Evolutionary conservation across 1,140 invertebrate species (phyloP).

Genomic region (Tigriopus japonicus): DNA sequence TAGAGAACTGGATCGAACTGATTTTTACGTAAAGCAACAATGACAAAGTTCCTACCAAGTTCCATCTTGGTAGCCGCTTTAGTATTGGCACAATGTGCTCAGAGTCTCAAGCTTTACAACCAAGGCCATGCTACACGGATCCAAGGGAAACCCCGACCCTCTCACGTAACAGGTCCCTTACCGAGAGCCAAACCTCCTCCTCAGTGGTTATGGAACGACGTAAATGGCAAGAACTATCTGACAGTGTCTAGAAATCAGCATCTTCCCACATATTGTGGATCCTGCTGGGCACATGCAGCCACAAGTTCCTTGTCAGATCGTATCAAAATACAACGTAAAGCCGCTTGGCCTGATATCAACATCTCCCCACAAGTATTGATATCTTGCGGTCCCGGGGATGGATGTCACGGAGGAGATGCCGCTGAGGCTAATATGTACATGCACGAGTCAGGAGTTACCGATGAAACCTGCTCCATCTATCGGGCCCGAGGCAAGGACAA

Average conservation of each 20-base stretch:
- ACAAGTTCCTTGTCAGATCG: constrained; percentile 4
- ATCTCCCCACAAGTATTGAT: constrained; percentile 11
- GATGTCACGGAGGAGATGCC: constrained; percentile 11
- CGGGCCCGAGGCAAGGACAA: constrained; percentile 7
- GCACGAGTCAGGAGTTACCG: constrained; percentile 5
- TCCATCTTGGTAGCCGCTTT: too few relatives aligned
- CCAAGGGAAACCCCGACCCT: neutral
- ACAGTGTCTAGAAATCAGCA: constrained; percentile 8
- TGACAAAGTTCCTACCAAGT: too few relatives aligned
- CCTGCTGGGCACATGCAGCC: constrained; percentile 10
- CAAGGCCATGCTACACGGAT: neutral
- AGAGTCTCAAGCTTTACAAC: too few relatives aligned
- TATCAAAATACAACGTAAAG: constrained; percentile 10
- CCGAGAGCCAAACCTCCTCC: neutral
- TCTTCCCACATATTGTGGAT: constrained; percentile 11
- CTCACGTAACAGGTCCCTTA: neutral
- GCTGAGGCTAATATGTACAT: neutral
- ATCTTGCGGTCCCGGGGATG: constrained; percentile 3
- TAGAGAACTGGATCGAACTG: too few relatives aligned
- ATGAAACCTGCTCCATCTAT: constrained; percentile 12
- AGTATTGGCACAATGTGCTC: too few relatives aligned
- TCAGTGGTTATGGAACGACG: constrained; percentile 1
- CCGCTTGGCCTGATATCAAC: constrained; percentile 6
- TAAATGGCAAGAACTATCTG: constrained; percentile 4
- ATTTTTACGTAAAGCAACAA: too few relatives aligned